A percentile compares a stretch with the other conserved stretches of the same genome.
phyloP scores from a whole-genome alignment of 2,888 invertebrate genomes.

The Agonopterix alstromeriana region DNA sequence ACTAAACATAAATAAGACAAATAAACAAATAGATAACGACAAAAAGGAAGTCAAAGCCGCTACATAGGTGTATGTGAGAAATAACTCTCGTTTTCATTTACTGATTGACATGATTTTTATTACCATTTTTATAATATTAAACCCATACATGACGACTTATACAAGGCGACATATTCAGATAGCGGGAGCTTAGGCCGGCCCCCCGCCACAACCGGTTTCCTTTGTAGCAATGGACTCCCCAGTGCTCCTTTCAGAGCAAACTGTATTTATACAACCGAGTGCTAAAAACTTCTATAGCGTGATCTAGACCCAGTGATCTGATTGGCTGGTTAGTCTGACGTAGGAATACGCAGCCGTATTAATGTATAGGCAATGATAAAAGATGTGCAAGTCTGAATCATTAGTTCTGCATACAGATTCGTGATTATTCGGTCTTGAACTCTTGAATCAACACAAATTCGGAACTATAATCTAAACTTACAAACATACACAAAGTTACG shows the following conservation, averaged over 20 bases:
- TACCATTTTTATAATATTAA: constrained; percentile 25
- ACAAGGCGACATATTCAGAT: constrained; percentile 36
- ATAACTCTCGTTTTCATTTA: constrained; percentile 27
- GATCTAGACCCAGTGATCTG: constrained; percentile 32
- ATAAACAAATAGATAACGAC: neutral
- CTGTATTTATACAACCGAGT: constrained; percentile 19
- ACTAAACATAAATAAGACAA: neutral
- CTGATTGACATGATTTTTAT: constrained; percentile 26
- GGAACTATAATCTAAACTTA: no score
- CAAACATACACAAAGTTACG: no score
- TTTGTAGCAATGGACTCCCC: constrained; percentile 47
- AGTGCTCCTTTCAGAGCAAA: accelerated
- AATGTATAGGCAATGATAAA: no score
- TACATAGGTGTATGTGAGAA: constrained; percentile 40
- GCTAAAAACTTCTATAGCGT: constrained; percentile 39
- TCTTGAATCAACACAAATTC: no score
- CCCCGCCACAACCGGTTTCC: constrained; percentile 38
- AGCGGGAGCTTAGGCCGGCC: constrained; percentile 39
- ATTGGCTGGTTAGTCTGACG: constrained; percentile 26
- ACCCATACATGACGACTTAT: constrained; percentile 31
- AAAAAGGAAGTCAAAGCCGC: constrained; percentile 42
- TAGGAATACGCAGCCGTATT: constrained; percentile 1
- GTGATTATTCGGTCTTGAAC: no score
- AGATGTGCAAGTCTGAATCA: no score
- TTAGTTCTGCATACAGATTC: no score